Evolutionary conservation across 2,113 vertebrate genomes (phyloP), one percentile per base, ranked within the genome.

Genomic region (Podocnemis expansa): DNA sequence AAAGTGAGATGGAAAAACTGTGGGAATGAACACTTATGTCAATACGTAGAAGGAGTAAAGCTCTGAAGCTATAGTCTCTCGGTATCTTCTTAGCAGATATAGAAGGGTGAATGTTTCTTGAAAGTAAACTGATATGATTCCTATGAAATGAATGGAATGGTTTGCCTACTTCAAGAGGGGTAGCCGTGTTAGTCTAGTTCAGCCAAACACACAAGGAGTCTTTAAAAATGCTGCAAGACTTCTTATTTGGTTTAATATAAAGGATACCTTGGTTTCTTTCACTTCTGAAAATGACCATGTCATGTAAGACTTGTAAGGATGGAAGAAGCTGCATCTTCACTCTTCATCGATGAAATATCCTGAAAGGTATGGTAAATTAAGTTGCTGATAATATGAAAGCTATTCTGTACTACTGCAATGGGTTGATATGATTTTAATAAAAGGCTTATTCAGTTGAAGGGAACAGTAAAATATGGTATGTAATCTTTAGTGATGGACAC

Each of bases 341-440:
- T 22, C 84, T 27, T 82, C 19, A 34, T 34, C 31, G 31, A 63
- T 8, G 16, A 10, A 73, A 56, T 76, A 89, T 93, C 94, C 85
- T 49, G 19, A 75, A 78, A 34, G 90, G 38, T 0, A 0, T n/a
- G 52, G 45, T 93, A 95, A 85, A 95, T 91, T 93, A 78, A n/a
- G 96, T 86, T 4, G 13, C 88, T 95, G 90, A 90, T 78, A 93
- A 90, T 78, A 93, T 84, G 84, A 88, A 82, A 88, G 93, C 41
- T 88, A 95, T 31, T 8, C 4, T 86, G 55, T 75, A 47, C 89
- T 6, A 60, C 85, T 91, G 22, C 52, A 52, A 76, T 24, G 56
- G 79, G 38, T 2, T 76, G 89, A 95, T 93, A 96, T 1, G 47
- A 52, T 49, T 78, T 47, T 79, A 49, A 79, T 51, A 79, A 49